Base-by-base conservation (phyloP, 2,113 vertebrate genomes). In the Callaeas wilsoni region DNA sequence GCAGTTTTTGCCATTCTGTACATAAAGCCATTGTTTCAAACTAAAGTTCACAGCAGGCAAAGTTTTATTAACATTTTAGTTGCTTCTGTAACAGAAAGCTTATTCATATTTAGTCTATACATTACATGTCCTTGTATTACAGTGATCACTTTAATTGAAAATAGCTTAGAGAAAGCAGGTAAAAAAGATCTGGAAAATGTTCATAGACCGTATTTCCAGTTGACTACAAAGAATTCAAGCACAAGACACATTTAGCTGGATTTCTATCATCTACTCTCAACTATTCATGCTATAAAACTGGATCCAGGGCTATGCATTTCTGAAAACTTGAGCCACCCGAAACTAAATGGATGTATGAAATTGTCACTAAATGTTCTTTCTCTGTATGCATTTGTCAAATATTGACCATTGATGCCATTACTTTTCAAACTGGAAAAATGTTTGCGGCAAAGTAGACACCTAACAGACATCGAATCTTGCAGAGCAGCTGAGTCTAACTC, bases 141-240 rank as follows among this genome's bases (percentile, higher is more conserved):
- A 64, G 11, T 8, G 20, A 55, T 73, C 4, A 22, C 22, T 56
- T 75, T 22, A 68, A 69, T 11, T 50, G 41, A 53, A 81, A 90
- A 46, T 19, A 5, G 1, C 15, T 56, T 73, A 32, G 7, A 22
- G 17, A 73, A 90, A 46, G 77, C 22, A 27, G 22, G 11, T 44
- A 30, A 53, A 84, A 69, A 27, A 30, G 5, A 23, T 13, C 7
- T 46, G 29, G 42, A 60, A 44, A 77, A 41, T 46, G n/a, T 44
- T 37, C 4, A 10, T 7, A 7, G 9, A 39, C 3, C 2, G 2
- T 67, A 33, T 52, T 89, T 79, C 4, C 9, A 5, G 4, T 9
- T 70, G 32, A 16, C 9, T 62, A 21, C 6, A 35, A 44, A 62
- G 4, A 63, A 39, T 49, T 19, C 3, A 35, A 70, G 70, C 9